Base-by-base conservation (phyloP, 2,888 invertebrate genomes). In the Archaeoteleia sp. region DNA sequence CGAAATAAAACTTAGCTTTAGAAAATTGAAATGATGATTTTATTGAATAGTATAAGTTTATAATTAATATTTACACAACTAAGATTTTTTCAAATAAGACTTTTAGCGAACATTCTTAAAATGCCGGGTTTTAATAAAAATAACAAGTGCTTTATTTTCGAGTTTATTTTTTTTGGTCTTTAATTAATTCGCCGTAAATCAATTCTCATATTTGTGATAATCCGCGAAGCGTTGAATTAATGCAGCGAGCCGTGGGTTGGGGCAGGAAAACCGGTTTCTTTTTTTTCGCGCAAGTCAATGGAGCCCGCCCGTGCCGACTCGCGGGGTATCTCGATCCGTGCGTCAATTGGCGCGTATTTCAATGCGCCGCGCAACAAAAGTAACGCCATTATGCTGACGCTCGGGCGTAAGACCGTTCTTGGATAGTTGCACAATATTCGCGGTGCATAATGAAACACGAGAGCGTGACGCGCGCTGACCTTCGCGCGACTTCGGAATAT, bases 391-490 rank as follows among this genome's bases (percentile, higher is more conserved):
- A 54, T 17, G 54, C 30, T 27, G 9, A 30, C 15, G n/a, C 10
- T 14, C 45, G 30, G 6, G 30, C 12, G 42, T 13, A 29, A 27
- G 34, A 39, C 25, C 57, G 40, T 34, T 51, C 60, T 54, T 54
- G 49, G 54, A 48, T 42, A 48, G 63, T 63, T 63, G 63, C 57
- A 63, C 63, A 63, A 65, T 65, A 57, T 51, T n/a, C 25, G 30
- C 32, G 27, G 45, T 39, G 51, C 57, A 65, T 57, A 65, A 65
- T 65, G 35, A 65, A 58, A 65, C 65, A 65, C 42, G 58, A 40
- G 51, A 65, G 53, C 53, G 58, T 65, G 57, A 65, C 58, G 65
- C 51, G 34, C 46, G 27, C 39, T 65, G 58, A 65, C 65, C 65
- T 65, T 65, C 57, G 58, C 46, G 65, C 39, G 42, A 58, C 65